Evolutionary conservation across 2,113 vertebrate species (phyloP).

Genomic region (Chaetops frenatus): DNA sequence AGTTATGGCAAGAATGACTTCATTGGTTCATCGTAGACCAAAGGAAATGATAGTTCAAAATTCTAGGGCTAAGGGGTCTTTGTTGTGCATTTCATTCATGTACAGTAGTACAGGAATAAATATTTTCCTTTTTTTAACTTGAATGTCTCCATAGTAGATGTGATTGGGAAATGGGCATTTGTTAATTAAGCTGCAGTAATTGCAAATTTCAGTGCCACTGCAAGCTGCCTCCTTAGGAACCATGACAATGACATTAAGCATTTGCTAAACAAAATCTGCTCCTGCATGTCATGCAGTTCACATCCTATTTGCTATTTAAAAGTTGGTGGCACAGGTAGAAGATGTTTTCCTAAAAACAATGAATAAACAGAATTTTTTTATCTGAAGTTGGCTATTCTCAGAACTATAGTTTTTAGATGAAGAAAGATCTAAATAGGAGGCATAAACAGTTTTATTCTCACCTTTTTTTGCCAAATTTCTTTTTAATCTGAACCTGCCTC

Average conservation of each 20-base stretch:
- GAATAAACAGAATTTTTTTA: not conserved
- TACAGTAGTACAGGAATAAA: too few relatives aligned
- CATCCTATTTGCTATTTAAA: slow-evolving; percentile 31
- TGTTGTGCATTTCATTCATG: too few relatives aligned
- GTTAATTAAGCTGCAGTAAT: slow-evolving; percentile 9
- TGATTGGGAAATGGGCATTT: not conserved
- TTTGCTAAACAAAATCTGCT: slow-evolving; percentile 48
- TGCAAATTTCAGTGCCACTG: not conserved
- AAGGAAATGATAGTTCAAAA: too few relatives aligned
- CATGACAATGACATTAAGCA: slow-evolving; percentile 54
- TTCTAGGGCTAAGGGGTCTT: too few relatives aligned
- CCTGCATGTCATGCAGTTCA: not conserved
- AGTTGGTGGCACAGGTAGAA: not conserved
- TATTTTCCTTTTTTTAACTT: too few relatives aligned
- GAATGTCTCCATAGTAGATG: not conserved
- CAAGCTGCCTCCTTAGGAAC: slow-evolving; percentile 20
- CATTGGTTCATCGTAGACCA: too few relatives aligned
- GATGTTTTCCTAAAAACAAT: not conserved
- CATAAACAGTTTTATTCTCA: not conserved
- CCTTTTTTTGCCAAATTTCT: not conserved
- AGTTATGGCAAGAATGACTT: too few relatives aligned
- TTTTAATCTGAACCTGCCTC: not conserved
- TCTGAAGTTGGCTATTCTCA: not conserved
- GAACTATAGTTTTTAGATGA: not conserved
- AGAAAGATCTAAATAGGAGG: too few relatives aligned